phyloP scores from a whole-genome alignment of 2,113 vertebrate species.

The Gobio gobio region DNA sequence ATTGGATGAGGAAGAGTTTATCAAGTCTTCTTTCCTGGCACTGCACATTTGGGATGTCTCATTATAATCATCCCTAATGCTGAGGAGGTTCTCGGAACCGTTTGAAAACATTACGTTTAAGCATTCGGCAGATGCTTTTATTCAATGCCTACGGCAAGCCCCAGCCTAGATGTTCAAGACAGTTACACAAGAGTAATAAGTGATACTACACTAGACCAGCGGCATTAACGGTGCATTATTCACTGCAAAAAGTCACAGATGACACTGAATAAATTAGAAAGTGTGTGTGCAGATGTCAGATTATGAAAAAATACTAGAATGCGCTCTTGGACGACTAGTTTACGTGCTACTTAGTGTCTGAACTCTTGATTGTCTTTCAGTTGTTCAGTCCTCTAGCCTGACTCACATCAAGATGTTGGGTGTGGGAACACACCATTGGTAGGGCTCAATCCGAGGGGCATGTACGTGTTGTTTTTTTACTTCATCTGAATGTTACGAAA shows the following conservation, averaged over 20 bases:
- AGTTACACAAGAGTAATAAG: neutral
- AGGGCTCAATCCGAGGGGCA: too few species aligned
- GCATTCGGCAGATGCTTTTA: neutral
- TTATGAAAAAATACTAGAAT: too few species aligned
- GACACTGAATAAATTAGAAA: neutral
- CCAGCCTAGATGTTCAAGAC: neutral
- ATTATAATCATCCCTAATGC: neutral
- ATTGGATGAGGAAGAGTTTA: neutral
- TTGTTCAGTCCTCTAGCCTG: neutral
- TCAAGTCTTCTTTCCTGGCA: neutral
- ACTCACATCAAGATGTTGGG: too few species aligned
- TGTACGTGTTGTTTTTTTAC: too few species aligned
- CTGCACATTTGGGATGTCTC: neutral
- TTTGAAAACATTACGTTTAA: neutral
- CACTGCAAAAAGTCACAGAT: too few species aligned
- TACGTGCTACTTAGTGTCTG: neutral
- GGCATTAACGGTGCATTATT: too few species aligned
- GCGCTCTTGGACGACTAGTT: neutral
- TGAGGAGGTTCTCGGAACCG: neutral
- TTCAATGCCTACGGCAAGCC: neutral
- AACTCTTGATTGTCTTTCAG: neutral
- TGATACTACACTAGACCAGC: neutral
- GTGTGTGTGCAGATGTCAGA: neutral
- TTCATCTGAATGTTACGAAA: too few species aligned
- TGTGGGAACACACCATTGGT: too few species aligned